Evolutionary conservation across 2,797 vertebrate species (phyloP).

Genomic region (Halcyon chelicuti): DNA sequence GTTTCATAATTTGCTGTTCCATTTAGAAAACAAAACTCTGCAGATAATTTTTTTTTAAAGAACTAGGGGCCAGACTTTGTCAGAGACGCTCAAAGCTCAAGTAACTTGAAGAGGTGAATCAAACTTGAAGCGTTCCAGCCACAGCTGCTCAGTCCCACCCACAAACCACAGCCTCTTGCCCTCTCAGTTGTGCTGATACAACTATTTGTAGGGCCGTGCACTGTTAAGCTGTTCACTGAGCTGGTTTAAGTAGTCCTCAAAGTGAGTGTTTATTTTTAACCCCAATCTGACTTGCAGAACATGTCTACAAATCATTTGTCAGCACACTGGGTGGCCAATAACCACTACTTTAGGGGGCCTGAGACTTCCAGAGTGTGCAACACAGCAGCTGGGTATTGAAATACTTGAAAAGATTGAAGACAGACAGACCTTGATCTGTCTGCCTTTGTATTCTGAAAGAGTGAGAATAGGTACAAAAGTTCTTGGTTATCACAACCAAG

Average conservation of each 20-base stretch:
- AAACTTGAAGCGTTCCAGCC: not conserved
- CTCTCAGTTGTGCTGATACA: conserved; percentile 26
- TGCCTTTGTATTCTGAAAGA: not conserved
- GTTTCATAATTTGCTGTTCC: not conserved
- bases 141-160: not conserved
- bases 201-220: not conserved
- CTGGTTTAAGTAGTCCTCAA: conserved; percentile 29
- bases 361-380: not conserved
- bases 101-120: not conserved
- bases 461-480: not conserved
- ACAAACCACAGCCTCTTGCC: not conserved
- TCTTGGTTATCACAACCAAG: not conserved
- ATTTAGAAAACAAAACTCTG: not conserved
- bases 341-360: not conserved
- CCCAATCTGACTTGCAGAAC: not conserved
- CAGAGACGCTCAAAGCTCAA: not conserved
- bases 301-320: conserved; percentile 22
- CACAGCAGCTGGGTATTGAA: not conserved
- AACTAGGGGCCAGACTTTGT: not conserved
- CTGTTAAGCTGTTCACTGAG: conserved; percentile 23
- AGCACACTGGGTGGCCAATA: not conserved
- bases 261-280: conserved; percentile 41
- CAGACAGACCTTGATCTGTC: not conserved
- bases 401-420: not conserved
- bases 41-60: not conserved